Evolutionary conservation across 2,113 vertebrate species (phyloP).

Genomic region (Cinclus cinclus): DNA sequence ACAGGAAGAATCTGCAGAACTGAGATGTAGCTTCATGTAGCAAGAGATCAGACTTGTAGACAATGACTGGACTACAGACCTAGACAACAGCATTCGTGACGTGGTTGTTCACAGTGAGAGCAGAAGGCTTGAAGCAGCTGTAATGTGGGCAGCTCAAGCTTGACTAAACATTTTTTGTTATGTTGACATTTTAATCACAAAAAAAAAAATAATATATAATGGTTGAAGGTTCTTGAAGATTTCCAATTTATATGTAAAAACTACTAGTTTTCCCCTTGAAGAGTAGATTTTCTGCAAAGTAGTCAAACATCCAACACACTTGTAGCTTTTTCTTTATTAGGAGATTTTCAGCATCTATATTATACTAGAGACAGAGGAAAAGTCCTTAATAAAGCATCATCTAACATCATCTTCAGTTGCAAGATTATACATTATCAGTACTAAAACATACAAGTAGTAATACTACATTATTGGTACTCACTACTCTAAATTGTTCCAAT

Average conservation of each 20-base stretch:
- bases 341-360: conserved; percentile 18
- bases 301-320: conserved; percentile 46
- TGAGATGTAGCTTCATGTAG: not conserved
- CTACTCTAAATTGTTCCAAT: conserved; percentile 96
- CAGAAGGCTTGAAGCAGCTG: conserved; percentile 2
- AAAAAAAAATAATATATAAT: not conserved
- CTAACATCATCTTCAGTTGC: not conserved
- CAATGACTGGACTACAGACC: conserved; percentile 31
- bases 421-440: not conserved
- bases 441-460: not conserved
- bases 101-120: conserved; percentile 25
- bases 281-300: conserved; percentile 35
- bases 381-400: conserved; percentile 14
- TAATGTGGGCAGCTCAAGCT: conserved; percentile 25
- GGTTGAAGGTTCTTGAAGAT: conserved; percentile 3
- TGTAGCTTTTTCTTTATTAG: conserved; percentile 40
- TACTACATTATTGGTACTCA: conserved; percentile 74
- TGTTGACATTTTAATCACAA: not conserved
- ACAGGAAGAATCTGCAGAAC: not conserved
- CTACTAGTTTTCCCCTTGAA: not conserved
- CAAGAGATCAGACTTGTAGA: not conserved
- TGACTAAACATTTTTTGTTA: conserved; percentile 6
- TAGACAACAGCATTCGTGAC: conserved; percentile 33
- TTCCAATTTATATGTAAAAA: conserved; percentile 18
- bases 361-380: conserved; percentile 34